Base-by-base conservation (phyloP, 2,888 invertebrate genomes). In the Halictus quadricinctus region DNA sequence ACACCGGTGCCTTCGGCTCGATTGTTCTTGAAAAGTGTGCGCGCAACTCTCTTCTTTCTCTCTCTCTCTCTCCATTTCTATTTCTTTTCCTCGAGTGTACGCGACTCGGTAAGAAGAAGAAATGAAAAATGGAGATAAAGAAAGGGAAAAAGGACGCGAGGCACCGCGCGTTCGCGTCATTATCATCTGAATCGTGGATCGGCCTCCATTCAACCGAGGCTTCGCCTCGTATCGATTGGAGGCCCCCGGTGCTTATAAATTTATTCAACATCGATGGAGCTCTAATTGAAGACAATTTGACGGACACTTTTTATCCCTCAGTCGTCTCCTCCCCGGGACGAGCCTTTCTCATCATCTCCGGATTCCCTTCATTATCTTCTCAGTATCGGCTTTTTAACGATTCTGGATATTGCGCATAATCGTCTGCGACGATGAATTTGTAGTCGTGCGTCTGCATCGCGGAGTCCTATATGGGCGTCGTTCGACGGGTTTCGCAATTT, bases 261-360 rank as follows among this genome's bases (percentile, higher is more conserved):
- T 79, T 80, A 81, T 80, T 82, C 76, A 41, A 60, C 58, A 58
- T 75, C 80, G 73, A 82, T 76, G n/a, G 46, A 64, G 79, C 74
- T 76, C 79, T 86, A 86, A 86, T 86, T 75, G 85, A 80, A 76
- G 76, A 83, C 85, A 60, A 75, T 79, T 79, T 60, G 77, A 69
- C 72, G 72, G 76, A 86, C 78, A 69, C 73, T 77, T 74, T 84
- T 77, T 79, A 78, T 69, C 72, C 76, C 79, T 76, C 64, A 36
- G 74, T 46, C 74, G 84, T 70, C 80, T 66, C 77, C 54, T 21
- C 21, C 43, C 72, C 58, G 69, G 25, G 18, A 41, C 74, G 69
- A 29, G 41, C 69, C 43, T 70, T 66, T 60, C 29, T 48, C 7
- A 36, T 54, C 48, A 25, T 48, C 54, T 54, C 48, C 58, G 25